These are phyloP conservation scores for Plagodis dolabraria DNA, from an alignment of 2,888 invertebrate genomes.

Conservation along the genomic window DNA sequence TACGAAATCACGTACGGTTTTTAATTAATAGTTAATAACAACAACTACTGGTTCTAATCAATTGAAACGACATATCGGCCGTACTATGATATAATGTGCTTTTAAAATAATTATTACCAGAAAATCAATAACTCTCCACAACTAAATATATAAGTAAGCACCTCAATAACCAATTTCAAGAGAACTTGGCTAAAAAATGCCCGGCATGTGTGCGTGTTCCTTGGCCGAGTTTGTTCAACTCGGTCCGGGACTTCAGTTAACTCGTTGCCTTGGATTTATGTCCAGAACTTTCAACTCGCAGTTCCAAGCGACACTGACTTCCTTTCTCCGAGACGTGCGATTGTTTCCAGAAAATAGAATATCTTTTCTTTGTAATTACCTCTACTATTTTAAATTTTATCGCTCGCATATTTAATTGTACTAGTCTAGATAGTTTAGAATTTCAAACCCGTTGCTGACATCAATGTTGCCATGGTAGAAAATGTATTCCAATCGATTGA, in stretches of 20 bases:
- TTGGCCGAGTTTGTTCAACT: constrained; percentile 71
- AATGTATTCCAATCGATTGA: constrained; percentile 26
- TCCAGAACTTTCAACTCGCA: constrained; percentile 64
- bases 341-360: constrained; percentile 57
- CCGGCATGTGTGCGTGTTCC: constrained; percentile 52
- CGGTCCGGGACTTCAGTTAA: constrained; percentile 64
- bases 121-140: constrained; percentile 5
- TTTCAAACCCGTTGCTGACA: constrained; percentile 15
- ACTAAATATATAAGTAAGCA: constrained; percentile 9
- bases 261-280: constrained; percentile 73
- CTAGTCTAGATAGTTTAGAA: constrained; percentile 3
- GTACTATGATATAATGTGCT: no score
- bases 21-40: background rate
- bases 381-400: constrained; percentile 35
- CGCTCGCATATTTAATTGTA: background rate
- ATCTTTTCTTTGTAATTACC: constrained; percentile 51
- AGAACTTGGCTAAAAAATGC: constrained; percentile 40
- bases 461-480: constrained; percentile 22
- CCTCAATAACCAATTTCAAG: constrained; percentile 25
- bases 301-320: constrained; percentile 67
- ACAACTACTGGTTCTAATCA: no score
- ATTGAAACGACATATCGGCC: no score
- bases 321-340: constrained; percentile 57
- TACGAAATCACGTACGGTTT: background rate
- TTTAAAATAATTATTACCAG: background rate